Evolutionary conservation across 2,797 vertebrate genomes (phyloP), one percentile per base, ranked within the genome.

Genomic region (Tarsius wallacei): DNA sequence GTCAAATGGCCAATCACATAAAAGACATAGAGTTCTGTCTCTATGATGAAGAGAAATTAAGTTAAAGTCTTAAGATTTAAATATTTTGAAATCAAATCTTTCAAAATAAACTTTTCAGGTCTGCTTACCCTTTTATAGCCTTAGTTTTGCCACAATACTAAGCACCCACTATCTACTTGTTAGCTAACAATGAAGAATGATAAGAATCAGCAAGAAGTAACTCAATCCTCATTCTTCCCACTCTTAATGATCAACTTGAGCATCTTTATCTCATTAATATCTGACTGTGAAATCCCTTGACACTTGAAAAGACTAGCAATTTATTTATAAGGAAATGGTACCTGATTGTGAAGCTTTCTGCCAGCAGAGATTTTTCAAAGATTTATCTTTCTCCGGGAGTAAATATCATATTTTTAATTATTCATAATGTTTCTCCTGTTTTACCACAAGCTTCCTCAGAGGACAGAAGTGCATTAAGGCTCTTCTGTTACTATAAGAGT

Each of bases 331-430:
- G 83, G 76, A 81, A 93, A 68, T 71, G 70, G 33, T 76, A 94
- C 84, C 74, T 97, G 94, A 93, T 86, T 81, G 82, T 59, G 94
- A 98, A 92, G 87, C 36, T 91, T 97, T 96, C 97, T 93, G 33
- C 78, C 87, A 70, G 95, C 91, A 97, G 94, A 97, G 97, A 85
- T 93, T 73, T 95, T 98, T 98, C 91, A 97, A 98, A 98, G 95
- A 97, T 91, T 97, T 97, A 28, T 94, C 98, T 96, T 97, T 90
- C 96, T 97, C 93, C 83, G 57, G 94, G 86, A 71, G 76, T 91
- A 66, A 94, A 97, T 98, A 94, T 93, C 87, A 93, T 94, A 97
- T 98, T 98, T 97, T 97, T 98, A 98, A 98, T 98, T 98, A 98
- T 97, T 94, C 90, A 85, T 97, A 96, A 86, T 91, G 42, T 97